These are phyloP conservation scores for Vanessa atalanta DNA, from an alignment of 1,140 invertebrate genomes.

Conservation along the genomic window DNA sequence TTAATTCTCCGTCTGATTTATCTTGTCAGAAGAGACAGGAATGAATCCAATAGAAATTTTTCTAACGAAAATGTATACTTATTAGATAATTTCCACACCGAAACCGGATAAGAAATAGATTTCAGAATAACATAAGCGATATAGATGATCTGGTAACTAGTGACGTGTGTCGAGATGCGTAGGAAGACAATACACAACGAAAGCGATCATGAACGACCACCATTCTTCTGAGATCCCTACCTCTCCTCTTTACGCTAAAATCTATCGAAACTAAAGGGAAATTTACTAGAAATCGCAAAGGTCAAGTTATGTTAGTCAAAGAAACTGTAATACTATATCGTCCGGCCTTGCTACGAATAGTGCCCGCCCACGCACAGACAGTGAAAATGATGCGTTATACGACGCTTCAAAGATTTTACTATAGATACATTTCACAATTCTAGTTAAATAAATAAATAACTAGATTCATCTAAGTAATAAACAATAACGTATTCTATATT, in stretches of 20 bases:
- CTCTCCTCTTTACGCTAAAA: slow-evolving; percentile 17
- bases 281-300: slow-evolving; percentile 37
- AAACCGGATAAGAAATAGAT: background rate
- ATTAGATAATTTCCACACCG: background rate
- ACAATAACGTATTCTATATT: background rate
- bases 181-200: slow-evolving; percentile 52
- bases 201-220: slow-evolving; percentile 46
- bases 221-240: slow-evolving; percentile 47
- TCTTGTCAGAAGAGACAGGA: background rate
- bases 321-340: slow-evolving; percentile 74
- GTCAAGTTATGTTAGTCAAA: slow-evolving; percentile 56
- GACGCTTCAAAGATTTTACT: slow-evolving; percentile 36
- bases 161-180: slow-evolving; percentile 60
- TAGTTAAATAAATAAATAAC: background rate
- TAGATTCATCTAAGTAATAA: too few species aligned
- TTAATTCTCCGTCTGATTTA: too few species aligned
- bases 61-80: background rate
- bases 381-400: slow-evolving; percentile 55
- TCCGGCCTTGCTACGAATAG: slow-evolving; percentile 76
- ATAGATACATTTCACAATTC: slow-evolving; percentile 2
- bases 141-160: slow-evolving; percentile 39
- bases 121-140: background rate
- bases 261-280: slow-evolving; percentile 33
- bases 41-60: background rate
- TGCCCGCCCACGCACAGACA: slow-evolving; percentile 61